A percentile compares a stretch with the other conserved stretches of the same genome.
Conservation (phyloP, 2,797 vertebrate genomes). For the Neostethus bicornis region DNA sequence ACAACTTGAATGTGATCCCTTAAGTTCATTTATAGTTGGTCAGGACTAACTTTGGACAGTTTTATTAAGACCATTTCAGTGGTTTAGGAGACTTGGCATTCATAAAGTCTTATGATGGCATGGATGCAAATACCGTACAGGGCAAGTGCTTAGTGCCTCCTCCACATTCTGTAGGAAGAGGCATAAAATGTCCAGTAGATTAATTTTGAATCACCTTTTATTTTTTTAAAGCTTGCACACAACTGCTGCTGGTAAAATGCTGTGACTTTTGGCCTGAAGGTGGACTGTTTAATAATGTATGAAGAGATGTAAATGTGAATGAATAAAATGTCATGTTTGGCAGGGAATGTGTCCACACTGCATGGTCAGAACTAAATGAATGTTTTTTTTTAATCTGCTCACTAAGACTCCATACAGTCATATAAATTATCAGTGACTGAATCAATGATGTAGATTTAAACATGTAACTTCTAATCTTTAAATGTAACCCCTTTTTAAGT, state of each 20-base stretch:
- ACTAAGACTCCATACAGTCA: constrained; percentile 16
- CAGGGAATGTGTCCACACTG: constrained; percentile 38
- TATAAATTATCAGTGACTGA: constrained; percentile 23
- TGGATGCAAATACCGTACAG: too few relatives aligned
- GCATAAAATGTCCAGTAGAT: constrained; percentile 16
- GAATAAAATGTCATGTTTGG: constrained; percentile 46
- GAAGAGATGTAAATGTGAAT: constrained; percentile 45
- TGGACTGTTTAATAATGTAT: constrained; percentile 55
- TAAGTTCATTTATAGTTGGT: too few relatives aligned
- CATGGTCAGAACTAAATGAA: constrained; percentile 37
- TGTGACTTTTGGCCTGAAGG: constrained; percentile 37
- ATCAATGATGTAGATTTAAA: constrained; percentile 34
- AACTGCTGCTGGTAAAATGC: constrained; percentile 17
- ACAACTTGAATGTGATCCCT: too few relatives aligned
- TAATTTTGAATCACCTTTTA: constrained; percentile 20
- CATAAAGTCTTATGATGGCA: too few relatives aligned
- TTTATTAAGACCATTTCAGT: too few relatives aligned
- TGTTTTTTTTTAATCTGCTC: constrained; percentile 52
- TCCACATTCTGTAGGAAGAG: too few relatives aligned
- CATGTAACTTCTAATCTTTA: constrained; percentile 5
- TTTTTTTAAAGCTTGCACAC: constrained; percentile 5
- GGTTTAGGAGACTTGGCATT: too few relatives aligned
- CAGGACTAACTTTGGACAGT: too few relatives aligned
- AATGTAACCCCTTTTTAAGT: too few relatives aligned
- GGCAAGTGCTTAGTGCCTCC: too few relatives aligned